Evolutionary conservation across 2,797 vertebrate species (phyloP).

Genomic region (Columba guinea): DNA sequence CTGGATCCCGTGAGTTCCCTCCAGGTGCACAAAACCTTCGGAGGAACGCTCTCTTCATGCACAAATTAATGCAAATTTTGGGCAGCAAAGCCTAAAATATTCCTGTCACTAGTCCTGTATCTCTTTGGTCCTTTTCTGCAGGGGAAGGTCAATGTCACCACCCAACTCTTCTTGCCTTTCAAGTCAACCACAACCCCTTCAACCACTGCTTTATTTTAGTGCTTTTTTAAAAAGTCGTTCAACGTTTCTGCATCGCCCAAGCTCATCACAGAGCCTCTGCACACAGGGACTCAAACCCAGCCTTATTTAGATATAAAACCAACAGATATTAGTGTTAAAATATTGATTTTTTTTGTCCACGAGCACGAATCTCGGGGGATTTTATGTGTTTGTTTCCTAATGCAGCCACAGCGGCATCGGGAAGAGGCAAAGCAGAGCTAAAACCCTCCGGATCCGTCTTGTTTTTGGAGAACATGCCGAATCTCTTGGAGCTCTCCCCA

Average conservation of each 20-base stretch:
- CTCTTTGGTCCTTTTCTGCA: neutral
- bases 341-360: too few species aligned
- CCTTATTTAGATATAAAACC: neutral
- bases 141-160: neutral
- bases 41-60: neutral
- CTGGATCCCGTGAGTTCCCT: neutral
- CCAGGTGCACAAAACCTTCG: neutral
- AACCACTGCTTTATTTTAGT: neutral
- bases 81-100: neutral
- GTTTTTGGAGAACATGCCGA: neutral
- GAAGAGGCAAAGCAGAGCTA: neutral
- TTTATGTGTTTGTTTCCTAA: too few species aligned
- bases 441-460: neutral
- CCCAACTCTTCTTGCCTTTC: neutral
- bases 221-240: rapidly evolving
- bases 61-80: neutral
- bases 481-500: neutral
- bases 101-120: too few species aligned
- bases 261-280: neutral
- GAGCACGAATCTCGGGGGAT: too few species aligned
- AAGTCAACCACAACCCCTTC: neutral
- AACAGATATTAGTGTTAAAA: too few species aligned
- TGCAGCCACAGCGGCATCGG: neutral
- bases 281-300: rapidly evolving
- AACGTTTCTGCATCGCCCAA: rapidly evolving